Evolutionary conservation across 2,888 invertebrate species (phyloP), one percentile per base, ranked within the genome.

Genomic region (Lucinisca nassula): DNA sequence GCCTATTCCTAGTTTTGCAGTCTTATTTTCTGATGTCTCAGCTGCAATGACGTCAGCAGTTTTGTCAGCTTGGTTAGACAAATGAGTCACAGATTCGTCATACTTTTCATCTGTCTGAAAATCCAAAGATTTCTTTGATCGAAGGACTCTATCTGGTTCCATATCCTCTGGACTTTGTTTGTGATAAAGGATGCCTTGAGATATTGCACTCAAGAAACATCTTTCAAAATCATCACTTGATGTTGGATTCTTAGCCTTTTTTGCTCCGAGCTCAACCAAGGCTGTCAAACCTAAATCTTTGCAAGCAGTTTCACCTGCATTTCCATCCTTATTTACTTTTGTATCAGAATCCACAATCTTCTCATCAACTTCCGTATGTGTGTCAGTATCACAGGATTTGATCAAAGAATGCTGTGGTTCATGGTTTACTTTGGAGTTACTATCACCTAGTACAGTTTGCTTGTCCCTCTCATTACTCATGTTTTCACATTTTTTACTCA

Each of bases 181-280:
- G 24, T 35, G 30, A 12, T 35, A 37, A 10, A 82, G 72, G 10
- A 77, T 72, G 1, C 37, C 76, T 21, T 27, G 27, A 32, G 30
- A 67, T 30, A 76, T 67, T 4, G 67, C 37, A 27, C 73, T 85
- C 24, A 83, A 55, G 24, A 87, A 49, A 21, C 85, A 85, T 3
- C 58, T 77, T 79, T 90, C 87, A 84, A 90, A 90, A 72, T 90
- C 90, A 85, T 90, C 87, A 82, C 85, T 87, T n/a, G 83, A 83
- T 32, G 72, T 51, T 35, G 21, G 27, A 14, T 24, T 30, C 35
- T 67, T 35, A 35, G 17, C 24, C 21, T 32, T 32, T 10, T 35
- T 67, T 35, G 6, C 35, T 35, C 67, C 67, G 35, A 67, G 32
- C 8, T 67, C 2, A 67, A 12, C 12, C 67, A 67, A 35, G 12